Conservation (phyloP, 2,113 vertebrate species). For the Dissostichus mawsoni region DNA sequence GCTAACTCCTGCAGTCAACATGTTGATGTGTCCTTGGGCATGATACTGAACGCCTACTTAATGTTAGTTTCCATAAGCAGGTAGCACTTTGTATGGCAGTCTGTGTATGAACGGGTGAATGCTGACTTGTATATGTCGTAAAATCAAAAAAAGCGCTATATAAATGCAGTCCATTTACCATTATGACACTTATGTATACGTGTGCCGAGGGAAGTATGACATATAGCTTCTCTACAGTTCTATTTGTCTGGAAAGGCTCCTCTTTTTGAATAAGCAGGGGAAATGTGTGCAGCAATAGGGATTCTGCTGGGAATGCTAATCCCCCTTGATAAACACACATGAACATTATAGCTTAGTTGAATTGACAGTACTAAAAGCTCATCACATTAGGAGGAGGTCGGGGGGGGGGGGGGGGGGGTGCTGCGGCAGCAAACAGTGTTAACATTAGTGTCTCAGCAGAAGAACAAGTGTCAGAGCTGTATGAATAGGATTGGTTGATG, state of each 20-base stretch:
- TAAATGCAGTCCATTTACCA: too few species aligned
- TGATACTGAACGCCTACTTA: too few species aligned
- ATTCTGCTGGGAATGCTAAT: background rate
- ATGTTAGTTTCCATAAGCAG: too few species aligned
- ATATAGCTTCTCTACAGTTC: background rate
- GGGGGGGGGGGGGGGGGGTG: background rate
- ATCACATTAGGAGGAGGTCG: background rate
- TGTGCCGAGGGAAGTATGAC: background rate
- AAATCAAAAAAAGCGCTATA: too few species aligned
- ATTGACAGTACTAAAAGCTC: constrained; percentile 8
- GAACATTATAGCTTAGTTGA: background rate
- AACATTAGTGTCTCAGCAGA: background rate
- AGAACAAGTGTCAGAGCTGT: background rate
- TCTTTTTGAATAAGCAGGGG: background rate
- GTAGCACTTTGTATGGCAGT: too few species aligned
- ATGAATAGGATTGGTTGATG: background rate
- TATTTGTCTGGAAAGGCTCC: background rate
- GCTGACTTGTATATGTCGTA: too few species aligned
- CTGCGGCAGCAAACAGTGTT: background rate
- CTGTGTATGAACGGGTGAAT: too few species aligned
- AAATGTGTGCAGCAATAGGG: background rate
- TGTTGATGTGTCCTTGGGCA: too few species aligned
- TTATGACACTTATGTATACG: background rate
- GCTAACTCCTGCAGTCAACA: too few species aligned
- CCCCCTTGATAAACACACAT: background rate